Percentiles rank a stretch among this genome's conserved stretches.
Evolutionary conservation across 2,113 vertebrate genomes (phyloP).

Genomic region (Tragelaphus buxtoni): DNA sequence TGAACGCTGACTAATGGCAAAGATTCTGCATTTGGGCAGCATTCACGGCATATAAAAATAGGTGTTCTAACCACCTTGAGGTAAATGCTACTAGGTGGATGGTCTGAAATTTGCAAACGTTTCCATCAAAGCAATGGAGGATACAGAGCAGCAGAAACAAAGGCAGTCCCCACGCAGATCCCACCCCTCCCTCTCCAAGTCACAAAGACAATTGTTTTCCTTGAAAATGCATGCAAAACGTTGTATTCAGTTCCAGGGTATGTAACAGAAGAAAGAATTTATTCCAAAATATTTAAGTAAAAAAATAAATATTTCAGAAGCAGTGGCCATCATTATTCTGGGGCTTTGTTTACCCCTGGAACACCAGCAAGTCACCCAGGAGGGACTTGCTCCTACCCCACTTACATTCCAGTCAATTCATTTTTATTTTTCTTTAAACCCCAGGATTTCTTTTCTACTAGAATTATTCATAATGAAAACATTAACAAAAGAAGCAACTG

Average conservation of each 20-base stretch:
- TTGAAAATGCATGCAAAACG: background rate
- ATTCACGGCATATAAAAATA: background rate
- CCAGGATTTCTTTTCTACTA: background rate
- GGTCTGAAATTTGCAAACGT: background rate
- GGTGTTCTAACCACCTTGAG: background rate
- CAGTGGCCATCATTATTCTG: background rate
- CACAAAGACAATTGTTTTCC: background rate
- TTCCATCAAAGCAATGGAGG: background rate
- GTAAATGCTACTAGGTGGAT: background rate
- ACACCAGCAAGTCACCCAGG: background rate
- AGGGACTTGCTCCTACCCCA: background rate
- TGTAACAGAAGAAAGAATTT: background rate
- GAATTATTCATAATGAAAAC: background rate
- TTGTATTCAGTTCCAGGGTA: background rate
- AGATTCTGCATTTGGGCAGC: background rate
- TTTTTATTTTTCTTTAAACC: background rate
- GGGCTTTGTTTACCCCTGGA: background rate
- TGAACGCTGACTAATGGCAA: background rate
- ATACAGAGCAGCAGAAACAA: background rate
- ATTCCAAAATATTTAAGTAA: background rate
- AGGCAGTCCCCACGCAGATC: background rate
- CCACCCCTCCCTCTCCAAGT: background rate
- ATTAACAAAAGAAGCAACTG: background rate
- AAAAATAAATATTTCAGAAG: constrained; percentile 2
- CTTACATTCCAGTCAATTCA: background rate